These are phyloP conservation scores for Anarrhichthys ocellatus DNA, from an alignment of 2,113 vertebrate genomes.

Conservation along the genomic window DNA sequence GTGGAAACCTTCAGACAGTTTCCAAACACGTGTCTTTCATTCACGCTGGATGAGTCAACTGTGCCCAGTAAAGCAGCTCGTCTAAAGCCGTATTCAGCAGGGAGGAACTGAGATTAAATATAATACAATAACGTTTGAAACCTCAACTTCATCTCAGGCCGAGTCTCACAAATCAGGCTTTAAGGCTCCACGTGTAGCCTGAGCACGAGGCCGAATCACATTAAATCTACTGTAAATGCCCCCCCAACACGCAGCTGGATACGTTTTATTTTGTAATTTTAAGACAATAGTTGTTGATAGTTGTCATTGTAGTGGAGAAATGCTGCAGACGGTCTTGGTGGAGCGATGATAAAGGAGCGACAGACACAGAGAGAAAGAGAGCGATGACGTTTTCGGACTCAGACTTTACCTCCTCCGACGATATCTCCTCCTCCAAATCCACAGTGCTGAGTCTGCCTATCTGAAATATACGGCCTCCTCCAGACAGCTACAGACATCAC, in stretches of 20 bases:
- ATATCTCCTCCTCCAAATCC: slow-evolving; percentile 90
- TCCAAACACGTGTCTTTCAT: slow-evolving; percentile 28
- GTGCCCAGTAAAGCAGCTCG: neutral
- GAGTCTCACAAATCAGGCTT: neutral
- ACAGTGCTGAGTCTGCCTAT: slow-evolving; percentile 92
- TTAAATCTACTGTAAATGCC: neutral
- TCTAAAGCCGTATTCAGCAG: neutral
- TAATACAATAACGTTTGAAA: neutral
- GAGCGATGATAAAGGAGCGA: slow-evolving; percentile 29
- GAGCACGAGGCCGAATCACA: slow-evolving; percentile 17
- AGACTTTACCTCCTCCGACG: slow-evolving; percentile 82
- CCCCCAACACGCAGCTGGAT: neutral
- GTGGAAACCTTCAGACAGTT: slow-evolving; percentile 40
- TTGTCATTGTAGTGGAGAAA: neutral
- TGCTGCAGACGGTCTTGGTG: neutral
- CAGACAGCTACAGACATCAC: slow-evolving; percentile 82
- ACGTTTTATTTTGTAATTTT: neutral
- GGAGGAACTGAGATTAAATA: neutral
- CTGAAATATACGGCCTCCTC: slow-evolving; percentile 81
- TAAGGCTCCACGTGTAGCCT: neutral
- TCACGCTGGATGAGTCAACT: slow-evolving; percentile 50
- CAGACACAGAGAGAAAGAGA: slow-evolving; percentile 50
- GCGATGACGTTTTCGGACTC: neutral
- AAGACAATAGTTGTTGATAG: neutral
- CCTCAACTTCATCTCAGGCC: neutral